phyloP scores from a whole-genome alignment of 92 coral and sea anemone genomes.

The Palythoa heliodiscus region DNA sequence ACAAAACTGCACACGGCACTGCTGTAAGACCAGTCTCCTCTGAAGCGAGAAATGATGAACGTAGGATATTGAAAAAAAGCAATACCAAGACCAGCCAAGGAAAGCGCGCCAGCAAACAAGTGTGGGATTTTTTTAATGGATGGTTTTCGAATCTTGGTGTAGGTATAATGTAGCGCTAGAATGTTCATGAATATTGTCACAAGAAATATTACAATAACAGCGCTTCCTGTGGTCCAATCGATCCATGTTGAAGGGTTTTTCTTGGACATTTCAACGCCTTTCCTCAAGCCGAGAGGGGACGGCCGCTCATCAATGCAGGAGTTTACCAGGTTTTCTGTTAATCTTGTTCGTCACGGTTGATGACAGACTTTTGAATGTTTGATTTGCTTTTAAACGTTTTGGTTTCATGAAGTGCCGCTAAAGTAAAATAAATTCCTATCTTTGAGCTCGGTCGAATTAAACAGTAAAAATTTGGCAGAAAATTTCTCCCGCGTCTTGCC shows the following conservation, averaged over 20 bases:
- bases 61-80: constrained; percentile 80
- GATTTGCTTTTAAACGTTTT: not conserved
- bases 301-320: not conserved
- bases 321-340: not conserved
- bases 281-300: not conserved
- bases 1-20: constrained; percentile 76
- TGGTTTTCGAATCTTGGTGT: constrained; percentile 80
- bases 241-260: constrained; percentile 57
- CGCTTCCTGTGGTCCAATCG: constrained; percentile 66
- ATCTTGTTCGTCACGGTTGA: not conserved
- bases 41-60: constrained; percentile 76
- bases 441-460: too few species aligned
- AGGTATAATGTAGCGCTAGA: constrained; percentile 82
- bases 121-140: constrained; percentile 90
- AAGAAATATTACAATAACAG: constrained; percentile 67
- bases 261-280: constrained; percentile 45
- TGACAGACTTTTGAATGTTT: not conserved
- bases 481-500: constrained; percentile 13
- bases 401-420: constrained; percentile 23
- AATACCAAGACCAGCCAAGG: constrained; percentile 81
- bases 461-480: not conserved
- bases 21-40: constrained; percentile 74
- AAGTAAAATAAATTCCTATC: not conserved
- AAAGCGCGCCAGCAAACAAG: constrained; percentile 85
- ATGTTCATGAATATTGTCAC: constrained; percentile 77